These are phyloP conservation scores for Chionis minor DNA, from an alignment of 2,113 vertebrate species.

Conservation along the genomic window DNA sequence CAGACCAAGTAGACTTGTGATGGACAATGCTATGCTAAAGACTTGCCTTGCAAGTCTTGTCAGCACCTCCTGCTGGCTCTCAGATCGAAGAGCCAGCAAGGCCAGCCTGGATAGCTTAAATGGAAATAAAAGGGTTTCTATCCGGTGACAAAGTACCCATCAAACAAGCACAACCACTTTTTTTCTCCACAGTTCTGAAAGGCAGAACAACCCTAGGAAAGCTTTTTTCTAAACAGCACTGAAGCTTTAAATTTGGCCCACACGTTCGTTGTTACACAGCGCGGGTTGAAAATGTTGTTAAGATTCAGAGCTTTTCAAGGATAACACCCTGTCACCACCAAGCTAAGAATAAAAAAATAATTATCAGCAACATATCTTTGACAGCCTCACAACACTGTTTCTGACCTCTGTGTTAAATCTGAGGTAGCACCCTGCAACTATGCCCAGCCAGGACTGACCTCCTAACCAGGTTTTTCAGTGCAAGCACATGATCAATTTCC, in stretches of 20 bases:
- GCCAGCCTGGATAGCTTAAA: not conserved
- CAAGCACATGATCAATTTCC: not conserved
- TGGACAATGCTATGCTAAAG: not conserved
- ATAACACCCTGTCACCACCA: not conserved
- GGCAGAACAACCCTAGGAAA: conserved; percentile 7
- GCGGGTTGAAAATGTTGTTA: not conserved
- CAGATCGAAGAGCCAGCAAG: not conserved
- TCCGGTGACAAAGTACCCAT: not conserved
- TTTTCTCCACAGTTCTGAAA: not conserved
- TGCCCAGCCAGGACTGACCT: not conserved
- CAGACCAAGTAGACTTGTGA: not conserved
- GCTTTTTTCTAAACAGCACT: not conserved
- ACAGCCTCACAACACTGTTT: not conserved
- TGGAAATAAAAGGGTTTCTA: conserved; percentile 8
- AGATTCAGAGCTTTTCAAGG: conserved; percentile 36
- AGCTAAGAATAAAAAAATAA: conserved; percentile 28
- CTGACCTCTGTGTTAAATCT: not conserved
- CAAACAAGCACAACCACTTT: not conserved
- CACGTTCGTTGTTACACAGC: not conserved
- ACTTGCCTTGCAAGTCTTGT: not conserved
- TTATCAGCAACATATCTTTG: not conserved
- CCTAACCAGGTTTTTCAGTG: not conserved
- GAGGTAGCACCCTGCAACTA: not conserved
- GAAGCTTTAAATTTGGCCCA: conserved; percentile 16
- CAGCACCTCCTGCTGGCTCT: not conserved